Evolutionary conservation across 2,797 vertebrate species (phyloP), one percentile per base, ranked within the genome.

Genomic region (Pangasius larnaudii): DNA sequence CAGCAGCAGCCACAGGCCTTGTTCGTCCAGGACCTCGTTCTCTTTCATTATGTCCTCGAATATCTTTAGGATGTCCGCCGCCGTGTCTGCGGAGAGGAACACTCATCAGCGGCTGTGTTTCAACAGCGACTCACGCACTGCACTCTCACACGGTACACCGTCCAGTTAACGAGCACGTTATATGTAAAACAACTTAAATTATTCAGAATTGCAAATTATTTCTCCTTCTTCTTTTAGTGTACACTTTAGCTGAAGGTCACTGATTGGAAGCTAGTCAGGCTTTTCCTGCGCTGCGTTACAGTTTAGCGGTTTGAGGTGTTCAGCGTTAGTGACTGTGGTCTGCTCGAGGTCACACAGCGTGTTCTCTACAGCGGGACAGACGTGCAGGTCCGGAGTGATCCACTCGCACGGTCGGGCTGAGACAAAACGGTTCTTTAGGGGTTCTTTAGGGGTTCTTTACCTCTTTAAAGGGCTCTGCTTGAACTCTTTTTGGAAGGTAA

Each of bases 1-100:
- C 86, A 97, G 90, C 84, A 99, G 91, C 2, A 96, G 96, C 86
- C 86, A 83, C 85, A 97, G 92, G 86, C 98, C 97, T 42, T 94
- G 59, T 39, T 91, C 84, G 49, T 85, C 88, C 85, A 97, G 92
- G 3, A 14, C 16, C 13, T 91, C 63, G 0, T 93, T 94, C 51
- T 95, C 82, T 7, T 87, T 93, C 6, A 98, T 92, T 87, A 98
- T 93, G 91, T 91, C 89, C 61, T 95, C 79, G 71, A 98, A 96
- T 89, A 96, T 97, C 36, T 94, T 91, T 85, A 96, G 91, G 84
- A 98, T 90, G 1, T 97, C 95, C 69, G 92, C 59, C 0, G 96
- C 96, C 11, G 97, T 98, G 33, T 96, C 98, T 99, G 92, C 19
- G 85, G 19, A 24, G 67, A 85, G 30, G 39, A 8, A 65, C 80